phyloP scores from a whole-genome alignment of 2,113 vertebrate genomes.

The Gallinago undulata region DNA sequence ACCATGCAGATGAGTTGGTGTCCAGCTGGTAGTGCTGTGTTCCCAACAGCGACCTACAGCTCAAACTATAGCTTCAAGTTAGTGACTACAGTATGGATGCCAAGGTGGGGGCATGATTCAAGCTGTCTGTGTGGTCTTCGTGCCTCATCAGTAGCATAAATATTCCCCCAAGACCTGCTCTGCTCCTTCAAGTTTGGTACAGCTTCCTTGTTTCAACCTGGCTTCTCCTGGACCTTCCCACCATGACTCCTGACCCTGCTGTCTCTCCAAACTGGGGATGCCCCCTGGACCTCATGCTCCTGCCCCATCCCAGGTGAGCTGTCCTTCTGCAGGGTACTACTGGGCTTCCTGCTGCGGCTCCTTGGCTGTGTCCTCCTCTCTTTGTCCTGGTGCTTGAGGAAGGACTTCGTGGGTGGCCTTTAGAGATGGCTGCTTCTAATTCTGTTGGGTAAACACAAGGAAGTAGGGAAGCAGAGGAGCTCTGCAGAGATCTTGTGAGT shows the following conservation, averaged over 20 bases:
- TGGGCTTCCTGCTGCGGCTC: not conserved
- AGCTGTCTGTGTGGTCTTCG: not conserved
- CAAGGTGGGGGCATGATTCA: not conserved
- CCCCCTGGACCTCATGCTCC: rapidly evolving
- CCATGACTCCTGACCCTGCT: rapidly evolving
- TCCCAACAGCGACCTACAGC: not conserved
- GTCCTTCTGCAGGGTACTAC: not conserved
- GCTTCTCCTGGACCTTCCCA: not conserved
- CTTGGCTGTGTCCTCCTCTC: rapidly evolving
- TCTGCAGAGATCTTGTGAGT: not conserved
- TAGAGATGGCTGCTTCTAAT: not conserved
- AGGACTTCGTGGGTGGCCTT: not conserved
- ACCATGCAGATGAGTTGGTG: not conserved
- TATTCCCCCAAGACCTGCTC: rapidly evolving
- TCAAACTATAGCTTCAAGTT: not conserved
- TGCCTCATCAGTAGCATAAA: not conserved
- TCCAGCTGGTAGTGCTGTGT: not conserved
- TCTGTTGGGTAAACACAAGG: not conserved
- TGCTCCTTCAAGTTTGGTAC: not conserved
- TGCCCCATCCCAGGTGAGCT: not conserved
- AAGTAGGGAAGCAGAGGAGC: not conserved
- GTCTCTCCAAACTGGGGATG: not conserved
- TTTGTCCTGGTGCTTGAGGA: rapidly evolving
- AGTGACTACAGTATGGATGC: not conserved
- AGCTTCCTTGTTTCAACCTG: not conserved